These are phyloP conservation scores for Lepidochrysops patricia DNA, from an alignment of 2,888 invertebrate species.

Conservation along the genomic window DNA sequence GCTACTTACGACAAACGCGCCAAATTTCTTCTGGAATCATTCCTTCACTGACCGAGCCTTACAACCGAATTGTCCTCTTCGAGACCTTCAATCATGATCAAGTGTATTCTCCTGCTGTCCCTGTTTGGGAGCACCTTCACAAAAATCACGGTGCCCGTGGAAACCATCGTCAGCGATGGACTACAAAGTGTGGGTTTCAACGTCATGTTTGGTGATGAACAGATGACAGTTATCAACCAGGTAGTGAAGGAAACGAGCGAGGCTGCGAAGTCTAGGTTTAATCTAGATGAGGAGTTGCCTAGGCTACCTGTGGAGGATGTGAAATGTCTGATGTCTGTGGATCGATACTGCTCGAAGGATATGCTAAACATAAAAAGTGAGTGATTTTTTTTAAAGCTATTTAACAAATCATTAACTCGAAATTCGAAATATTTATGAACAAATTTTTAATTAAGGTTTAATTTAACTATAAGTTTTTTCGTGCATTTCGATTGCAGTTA, in stretches of 20 bases:
- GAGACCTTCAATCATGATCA: slow-evolving; percentile 33
- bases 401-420: no score
- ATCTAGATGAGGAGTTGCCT: slow-evolving; percentile 36
- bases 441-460: neutral
- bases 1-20: slow-evolving; percentile 38
- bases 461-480: no score
- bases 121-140: slow-evolving; percentile 20
- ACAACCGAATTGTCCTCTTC: neutral
- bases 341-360: slow-evolving; percentile 49
- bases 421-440: no score
- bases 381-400: slow-evolving; percentile 26
- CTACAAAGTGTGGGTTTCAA: slow-evolving; percentile 42
- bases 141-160: slow-evolving; percentile 35
- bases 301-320: slow-evolving; percentile 49
- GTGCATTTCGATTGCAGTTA: no score
- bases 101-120: slow-evolving; percentile 18
- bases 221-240: slow-evolving; percentile 45
- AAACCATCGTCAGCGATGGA: slow-evolving; percentile 39
- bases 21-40: slow-evolving; percentile 24
- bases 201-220: slow-evolving; percentile 52
- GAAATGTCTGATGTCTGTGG: slow-evolving; percentile 62
- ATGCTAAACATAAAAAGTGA: slow-evolving; percentile 59
- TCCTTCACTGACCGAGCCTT: neutral
- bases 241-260: slow-evolving; percentile 46
- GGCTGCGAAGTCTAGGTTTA: slow-evolving; percentile 34